Base-by-base conservation (phyloP, 2,888 invertebrate species). In the Artemia sinica region DNA sequence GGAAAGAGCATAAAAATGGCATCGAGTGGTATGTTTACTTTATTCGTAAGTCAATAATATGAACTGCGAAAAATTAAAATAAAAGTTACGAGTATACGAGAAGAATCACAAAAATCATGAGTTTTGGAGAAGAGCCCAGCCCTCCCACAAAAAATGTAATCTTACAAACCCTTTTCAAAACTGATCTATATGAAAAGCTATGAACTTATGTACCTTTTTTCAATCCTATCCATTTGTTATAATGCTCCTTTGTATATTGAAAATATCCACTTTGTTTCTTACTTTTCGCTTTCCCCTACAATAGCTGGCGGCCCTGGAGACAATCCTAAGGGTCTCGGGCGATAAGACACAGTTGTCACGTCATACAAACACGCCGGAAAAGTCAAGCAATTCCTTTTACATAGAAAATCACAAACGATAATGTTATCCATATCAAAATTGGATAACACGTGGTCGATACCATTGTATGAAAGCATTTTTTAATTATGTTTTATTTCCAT, bases 281-380 rank as follows among this genome's bases (percentile, higher is more conserved):
- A n/a, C n/a, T 14, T 58, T 58, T 58, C 58, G 58, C 58, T 14
- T 58, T 58, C 8, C 8, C 58, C 58, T 8, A 14, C 14, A 8
- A 58, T 8, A n/a, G 58, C 58, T 14, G 58, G 58, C 58, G 58
- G 58, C 14, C 58, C 58, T 14, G 58, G 58, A 14, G 58, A 58
- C n/a, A 58, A n/a, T 14, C 58, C 58, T n/a, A 58, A 14, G 58
- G 9, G 58, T 14, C 14, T 58, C 58, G n/a, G n/a, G n/a, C 58
- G n/a, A 14, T n/a, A 58, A 14, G 58, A n/a, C 58, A 58, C 58
- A 6, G 58, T 58, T 14, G 58, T 58, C n/a, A 58, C 58, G 7
- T 58, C 58, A 58, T 58, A 58, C 58, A 58, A 58, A 58, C 58
- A 58, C 58, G 58, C 58, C 58, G 58, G 58, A 58, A 58, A 58